phyloP scores from a whole-genome alignment of 2,888 invertebrate species.

The Cryptus viduatorius region DNA sequence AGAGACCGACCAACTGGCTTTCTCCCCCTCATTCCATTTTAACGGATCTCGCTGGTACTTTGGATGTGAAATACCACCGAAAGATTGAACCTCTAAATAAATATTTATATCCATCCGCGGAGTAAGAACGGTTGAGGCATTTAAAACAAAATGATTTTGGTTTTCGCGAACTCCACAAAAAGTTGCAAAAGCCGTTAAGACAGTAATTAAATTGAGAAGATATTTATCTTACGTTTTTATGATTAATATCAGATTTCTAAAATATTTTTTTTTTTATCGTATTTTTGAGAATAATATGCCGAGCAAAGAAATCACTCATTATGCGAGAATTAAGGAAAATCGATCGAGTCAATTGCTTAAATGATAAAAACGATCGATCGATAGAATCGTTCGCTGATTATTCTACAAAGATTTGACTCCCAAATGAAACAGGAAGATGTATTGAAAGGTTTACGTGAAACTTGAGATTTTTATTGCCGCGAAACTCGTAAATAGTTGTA shows the following conservation, averaged over 20 bases:
- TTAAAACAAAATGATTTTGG: background rate
- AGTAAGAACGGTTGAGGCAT: background rate
- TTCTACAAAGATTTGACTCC: background rate
- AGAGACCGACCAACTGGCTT: slow-evolving; percentile 16
- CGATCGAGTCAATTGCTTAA: slow-evolving; percentile 12
- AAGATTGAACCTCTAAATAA: background rate
- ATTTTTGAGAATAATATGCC: too few relatives aligned
- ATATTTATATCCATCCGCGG: background rate
- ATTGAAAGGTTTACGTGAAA: slow-evolving; percentile 33
- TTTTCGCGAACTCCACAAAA: background rate
- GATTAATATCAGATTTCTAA: too few relatives aligned
- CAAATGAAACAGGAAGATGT: background rate
- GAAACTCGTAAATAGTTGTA: slow-evolving; percentile 27
- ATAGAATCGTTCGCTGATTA: background rate
- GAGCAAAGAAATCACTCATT: too few relatives aligned
- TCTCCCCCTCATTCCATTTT: background rate
- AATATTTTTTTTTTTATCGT: too few relatives aligned
- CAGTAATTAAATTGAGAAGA: background rate
- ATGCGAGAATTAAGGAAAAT: background rate
- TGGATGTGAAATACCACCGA: background rate
- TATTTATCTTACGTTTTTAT: too few relatives aligned
- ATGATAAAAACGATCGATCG: slow-evolving; percentile 1
- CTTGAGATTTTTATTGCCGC: slow-evolving; percentile 20
- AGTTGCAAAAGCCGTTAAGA: too few relatives aligned
- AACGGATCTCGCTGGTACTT: background rate